Conservation (phyloP, 2,797 vertebrate species). For the Cyclopterus lumpus region DNA sequence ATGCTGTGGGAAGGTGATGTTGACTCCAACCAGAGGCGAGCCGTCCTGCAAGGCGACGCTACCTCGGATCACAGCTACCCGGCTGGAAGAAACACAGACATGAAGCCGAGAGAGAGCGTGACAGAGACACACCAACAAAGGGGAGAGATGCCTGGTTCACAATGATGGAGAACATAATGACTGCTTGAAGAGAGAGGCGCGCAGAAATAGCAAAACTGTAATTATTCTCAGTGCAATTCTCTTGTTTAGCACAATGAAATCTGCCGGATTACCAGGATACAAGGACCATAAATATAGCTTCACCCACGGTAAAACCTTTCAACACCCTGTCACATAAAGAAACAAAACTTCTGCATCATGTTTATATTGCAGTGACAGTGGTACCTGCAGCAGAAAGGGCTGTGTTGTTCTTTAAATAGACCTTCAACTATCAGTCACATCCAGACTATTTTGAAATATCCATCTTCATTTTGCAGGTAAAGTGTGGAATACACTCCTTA, state of each 20-base stretch:
- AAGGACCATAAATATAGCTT: slow-evolving; percentile 69
- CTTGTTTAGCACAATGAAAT: slow-evolving; percentile 45
- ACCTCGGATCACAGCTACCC: slow-evolving; percentile 92
- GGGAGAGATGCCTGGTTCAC: slow-evolving; percentile 63
- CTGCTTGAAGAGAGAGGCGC: slow-evolving; percentile 61
- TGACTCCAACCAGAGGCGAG: slow-evolving; percentile 94
- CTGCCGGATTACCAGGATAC: slow-evolving; percentile 65
- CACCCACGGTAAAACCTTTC: slow-evolving; percentile 64
- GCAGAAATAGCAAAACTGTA: slow-evolving; percentile 51
- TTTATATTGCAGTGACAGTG: slow-evolving; percentile 56
- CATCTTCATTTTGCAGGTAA: slow-evolving; percentile 46
- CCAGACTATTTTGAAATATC: slow-evolving; percentile 27
- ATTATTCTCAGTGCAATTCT: slow-evolving; percentile 55
- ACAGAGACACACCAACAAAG: slow-evolving; percentile 35
- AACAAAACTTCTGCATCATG: slow-evolving; percentile 48
- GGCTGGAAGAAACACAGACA: slow-evolving; percentile 76
- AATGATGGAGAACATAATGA: slow-evolving; percentile 69
- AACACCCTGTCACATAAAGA: slow-evolving; percentile 63
- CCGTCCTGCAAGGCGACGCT: slow-evolving; percentile 90
- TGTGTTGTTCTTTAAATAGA: slow-evolving; percentile 49
- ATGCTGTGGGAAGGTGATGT: slow-evolving; percentile 94
- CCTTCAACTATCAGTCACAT: slow-evolving; percentile 43
- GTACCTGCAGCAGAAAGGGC: slow-evolving; percentile 45
- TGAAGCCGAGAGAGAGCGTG: slow-evolving; percentile 7
- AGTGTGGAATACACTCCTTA: slow-evolving; percentile 50